Base-by-base conservation (phyloP, 2,113 vertebrate species). In the Callorhinus ursinus region DNA sequence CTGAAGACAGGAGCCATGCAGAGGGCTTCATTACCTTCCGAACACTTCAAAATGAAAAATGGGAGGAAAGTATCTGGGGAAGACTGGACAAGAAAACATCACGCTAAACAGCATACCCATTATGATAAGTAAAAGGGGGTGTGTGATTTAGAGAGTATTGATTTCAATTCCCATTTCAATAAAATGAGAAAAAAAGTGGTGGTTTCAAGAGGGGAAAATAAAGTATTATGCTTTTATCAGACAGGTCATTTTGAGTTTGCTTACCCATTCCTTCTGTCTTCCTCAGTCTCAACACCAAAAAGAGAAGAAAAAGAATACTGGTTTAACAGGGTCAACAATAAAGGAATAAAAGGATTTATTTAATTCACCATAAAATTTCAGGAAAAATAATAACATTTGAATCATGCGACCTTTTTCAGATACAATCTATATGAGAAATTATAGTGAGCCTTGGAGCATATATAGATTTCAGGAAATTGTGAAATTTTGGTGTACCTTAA, bases 1-100 rank as follows among this genome's bases (percentile, higher is more conserved):
- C 96, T 97, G 83, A 96, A 98, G 97, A 96, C 86, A 96, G 96
- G 97, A 97, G 95, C 92, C 95, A 96, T 88, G 76, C 95, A 95
- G 97, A 93, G 88, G 80, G 92, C 95, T 96, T 98, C 97, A 98
- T 98, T 98, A 98, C 97, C 84, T 98, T 98, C 96, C 86, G 97
- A 97, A 97, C 55, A 96, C 92, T 96, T 96, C 65, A 88, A 95
- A 97, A 97, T 96, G 82, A 93, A 98, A 98, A 97, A 96, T 96
- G 90, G 86, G 82, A 96, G 90, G 95, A 87, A 97, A 94, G 65
- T 90, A 67, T 84, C 83, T 97, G 91, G 74, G 49, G 76, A 63
- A 55, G 95, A 97, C 36, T 95, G 55, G 90, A 97, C 96, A 98
- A 91, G 55, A 97, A 97, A 92, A 87, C 21, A 83, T 95, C 95